phyloP scores from a whole-genome alignment of 1,140 invertebrate genomes.

The Drosophila kepulauana region DNA sequence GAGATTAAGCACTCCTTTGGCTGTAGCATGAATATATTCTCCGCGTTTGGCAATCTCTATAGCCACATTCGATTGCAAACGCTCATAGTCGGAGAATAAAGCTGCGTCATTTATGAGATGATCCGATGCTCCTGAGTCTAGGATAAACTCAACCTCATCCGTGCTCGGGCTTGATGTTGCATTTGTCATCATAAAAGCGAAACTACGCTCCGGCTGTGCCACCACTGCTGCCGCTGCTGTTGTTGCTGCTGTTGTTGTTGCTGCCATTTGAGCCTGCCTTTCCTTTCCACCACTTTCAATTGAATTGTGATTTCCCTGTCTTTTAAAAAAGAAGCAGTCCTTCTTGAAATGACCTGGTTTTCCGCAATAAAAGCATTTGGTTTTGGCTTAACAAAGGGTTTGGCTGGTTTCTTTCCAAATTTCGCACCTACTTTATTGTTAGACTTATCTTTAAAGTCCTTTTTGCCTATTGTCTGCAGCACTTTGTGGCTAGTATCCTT shows the following conservation, averaged over 20 bases:
- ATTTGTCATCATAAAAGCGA: constrained; percentile 44
- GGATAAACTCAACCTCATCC: constrained; percentile 55
- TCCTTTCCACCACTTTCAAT: constrained; percentile 20
- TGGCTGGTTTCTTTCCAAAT: background rate
- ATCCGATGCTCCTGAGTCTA: constrained; percentile 58
- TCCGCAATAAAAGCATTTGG: constrained; percentile 68
- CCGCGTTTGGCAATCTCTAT: constrained; percentile 44
- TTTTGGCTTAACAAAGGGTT: background rate
- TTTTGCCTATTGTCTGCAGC: constrained; percentile 35
- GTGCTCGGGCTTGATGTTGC: background rate
- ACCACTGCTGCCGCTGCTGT: background rate
- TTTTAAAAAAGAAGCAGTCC: constrained; percentile 63
- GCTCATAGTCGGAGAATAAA: constrained; percentile 51
- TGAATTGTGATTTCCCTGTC: constrained; percentile 2
- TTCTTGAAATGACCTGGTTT: constrained; percentile 62
- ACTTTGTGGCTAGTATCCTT: constrained; percentile 66
- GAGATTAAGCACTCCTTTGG: constrained; percentile 27
- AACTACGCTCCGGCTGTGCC: constrained; percentile 20
- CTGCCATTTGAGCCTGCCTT: background rate
- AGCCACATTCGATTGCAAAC: constrained; percentile 12
- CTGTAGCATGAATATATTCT: constrained; percentile 40
- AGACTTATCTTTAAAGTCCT: constrained; percentile 16
- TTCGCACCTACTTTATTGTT: background rate
- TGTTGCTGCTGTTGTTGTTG: constrained; percentile 15
- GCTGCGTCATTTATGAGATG: constrained; percentile 74